Evolutionary conservation across 2,113 vertebrate species (phyloP), one percentile per base, ranked within the genome.

Genomic region (Lampris megalopsis): DNA sequence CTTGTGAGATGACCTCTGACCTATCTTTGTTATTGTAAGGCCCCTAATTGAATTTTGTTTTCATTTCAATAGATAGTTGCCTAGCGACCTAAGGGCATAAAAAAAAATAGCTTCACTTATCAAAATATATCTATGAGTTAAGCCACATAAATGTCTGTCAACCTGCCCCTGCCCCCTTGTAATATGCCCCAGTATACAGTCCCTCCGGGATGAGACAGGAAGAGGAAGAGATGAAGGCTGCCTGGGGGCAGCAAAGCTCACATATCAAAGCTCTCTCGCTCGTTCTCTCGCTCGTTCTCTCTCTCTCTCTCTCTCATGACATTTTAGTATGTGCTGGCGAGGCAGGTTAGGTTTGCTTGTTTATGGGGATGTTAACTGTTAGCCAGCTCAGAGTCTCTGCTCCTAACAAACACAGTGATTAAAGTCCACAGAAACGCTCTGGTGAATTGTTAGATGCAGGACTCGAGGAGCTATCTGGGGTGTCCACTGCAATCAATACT

Each of bases 311-410:
- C 57, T 56, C 56, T 71, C 71, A 58, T 74, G 86, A 88, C 79
- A 89, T 90, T 89, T 83, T 80, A 74, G 66, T 50, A 71, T 38
- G 74, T 83, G 80, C 81, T 56, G 74, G 78, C 81, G 56, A 56
- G 13, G 79, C 84, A 77, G 48, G 1, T 63, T 11, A 43, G 0
- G 36, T 64, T 61, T 0, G 49, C 80, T 82, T 88, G 86, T 92
- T 90, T 91, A 90, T 81, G 82, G 86, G 78, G 53, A 86, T 63
- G 64, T 88, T 89, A 90, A 89, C 66, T 6, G 71, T 80, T 85
- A 49, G 63, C 63, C 63, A 49, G 81, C 76, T 75, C 70, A 5
- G 62, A 80, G 73, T 71, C 84, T 74, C 78, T 73, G 74, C 76
- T 57, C 77, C 74, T 70, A 63, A 77, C 83, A 88, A 89, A 89